Evolutionary conservation across 2,888 invertebrate species (phyloP).

Genomic region (Netelia virgata): DNA sequence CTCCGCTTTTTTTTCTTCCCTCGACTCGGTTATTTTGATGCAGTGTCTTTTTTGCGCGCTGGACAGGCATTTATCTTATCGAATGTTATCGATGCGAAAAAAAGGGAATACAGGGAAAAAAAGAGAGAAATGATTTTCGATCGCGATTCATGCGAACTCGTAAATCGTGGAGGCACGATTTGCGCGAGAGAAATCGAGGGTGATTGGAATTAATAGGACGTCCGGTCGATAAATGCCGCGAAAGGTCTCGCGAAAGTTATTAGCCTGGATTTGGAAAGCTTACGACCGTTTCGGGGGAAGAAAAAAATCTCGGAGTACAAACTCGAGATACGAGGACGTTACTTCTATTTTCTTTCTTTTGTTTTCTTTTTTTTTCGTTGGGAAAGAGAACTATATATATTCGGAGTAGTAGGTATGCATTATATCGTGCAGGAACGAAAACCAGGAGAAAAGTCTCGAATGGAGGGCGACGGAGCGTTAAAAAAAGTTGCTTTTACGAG

Average conservation of each 20-base stretch:
- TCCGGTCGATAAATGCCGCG: too few species aligned
- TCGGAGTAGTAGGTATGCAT: conserved; percentile 14
- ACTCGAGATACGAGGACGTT: not conserved
- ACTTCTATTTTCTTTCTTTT: not conserved
- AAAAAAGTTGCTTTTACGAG: conserved; percentile 65
- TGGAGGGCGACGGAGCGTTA: conserved; percentile 62
- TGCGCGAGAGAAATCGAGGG: too few species aligned
- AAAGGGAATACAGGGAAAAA: not conserved
- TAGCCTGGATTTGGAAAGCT: too few species aligned
- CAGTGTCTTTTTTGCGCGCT: not conserved
- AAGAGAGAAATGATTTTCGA: too few species aligned
- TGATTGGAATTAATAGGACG: too few species aligned
- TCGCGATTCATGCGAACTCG: too few species aligned
- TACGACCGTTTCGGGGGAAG: too few species aligned
- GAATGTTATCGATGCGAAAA: not conserved
- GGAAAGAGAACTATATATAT: not conserved
- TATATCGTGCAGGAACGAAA: conserved; percentile 19
- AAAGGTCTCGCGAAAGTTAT: too few species aligned
- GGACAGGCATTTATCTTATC: conserved; percentile 2
- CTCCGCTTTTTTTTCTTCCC: conserved; percentile 15
- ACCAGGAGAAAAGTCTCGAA: conserved; percentile 48
- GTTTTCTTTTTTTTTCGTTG: not conserved
- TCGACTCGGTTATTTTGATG: not conserved
- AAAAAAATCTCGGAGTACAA: conserved; percentile 4
- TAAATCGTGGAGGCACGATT: too few species aligned